phyloP scores from a whole-genome alignment of 2,797 vertebrate species.

The Atherinosoma microstoma region DNA sequence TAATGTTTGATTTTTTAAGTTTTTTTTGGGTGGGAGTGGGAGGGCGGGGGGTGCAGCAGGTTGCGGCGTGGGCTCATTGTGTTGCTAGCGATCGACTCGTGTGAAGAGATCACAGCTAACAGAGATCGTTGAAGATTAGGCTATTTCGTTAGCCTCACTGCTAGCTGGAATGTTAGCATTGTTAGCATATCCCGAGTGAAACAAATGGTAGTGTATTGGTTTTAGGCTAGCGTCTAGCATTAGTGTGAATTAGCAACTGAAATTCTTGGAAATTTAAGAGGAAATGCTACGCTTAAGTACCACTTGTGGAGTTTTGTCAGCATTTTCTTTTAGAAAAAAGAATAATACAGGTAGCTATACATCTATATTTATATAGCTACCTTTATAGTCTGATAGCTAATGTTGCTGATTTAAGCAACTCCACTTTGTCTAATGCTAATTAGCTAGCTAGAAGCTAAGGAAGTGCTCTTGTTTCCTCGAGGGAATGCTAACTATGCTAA shows the following conservation, averaged over 20 bases:
- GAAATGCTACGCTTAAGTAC: conserved; percentile 1
- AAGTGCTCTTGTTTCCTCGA: not conserved
- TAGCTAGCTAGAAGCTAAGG: not conserved
- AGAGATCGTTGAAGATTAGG: not conserved
- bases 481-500: not conserved
- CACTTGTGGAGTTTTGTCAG: not conserved
- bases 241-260: not conserved
- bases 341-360: too few species aligned
- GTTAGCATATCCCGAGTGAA: not conserved
- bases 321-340: not conserved
- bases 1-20: conserved; percentile 48
- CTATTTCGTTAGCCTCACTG: conserved; percentile 1
- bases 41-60: conserved; percentile 34
- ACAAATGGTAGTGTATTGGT: not conserved
- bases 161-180: not conserved
- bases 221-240: not conserved
- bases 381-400: not conserved
- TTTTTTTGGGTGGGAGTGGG: conserved; percentile 7
- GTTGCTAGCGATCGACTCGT: conserved; percentile 21
- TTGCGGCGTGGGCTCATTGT: conserved; percentile 37
- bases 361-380: not conserved
- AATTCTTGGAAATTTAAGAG: not conserved
- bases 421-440: too few species aligned
- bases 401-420: too few species aligned
- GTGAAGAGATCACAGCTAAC: not conserved